Evolutionary conservation across 2,797 vertebrate species (phyloP).

Genomic region (Aldrovandia affinis): DNA sequence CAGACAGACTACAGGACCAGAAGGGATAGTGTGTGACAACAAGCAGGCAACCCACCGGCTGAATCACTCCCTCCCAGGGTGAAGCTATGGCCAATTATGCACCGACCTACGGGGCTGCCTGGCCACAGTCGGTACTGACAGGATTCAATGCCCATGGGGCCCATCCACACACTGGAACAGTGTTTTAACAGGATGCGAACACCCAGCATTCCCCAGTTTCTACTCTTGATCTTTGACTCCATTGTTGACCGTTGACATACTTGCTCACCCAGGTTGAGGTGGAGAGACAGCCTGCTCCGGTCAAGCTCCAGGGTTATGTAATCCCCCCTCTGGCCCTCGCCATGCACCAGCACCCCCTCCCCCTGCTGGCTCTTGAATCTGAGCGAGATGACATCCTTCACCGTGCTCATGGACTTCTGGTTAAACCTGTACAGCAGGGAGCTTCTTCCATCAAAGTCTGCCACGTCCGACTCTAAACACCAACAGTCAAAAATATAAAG

Average conservation of each 20-base stretch:
- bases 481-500: slow-evolving; percentile 14
- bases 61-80: too few relatives aligned
- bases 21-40: too few relatives aligned
- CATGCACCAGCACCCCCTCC: slow-evolving; percentile 91
- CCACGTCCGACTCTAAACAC: slow-evolving; percentile 83
- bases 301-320: slow-evolving; percentile 92
- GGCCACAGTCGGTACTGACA: too few relatives aligned
- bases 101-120: too few relatives aligned
- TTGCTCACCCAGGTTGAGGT: slow-evolving; percentile 86
- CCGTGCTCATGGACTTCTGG: slow-evolving; percentile 94
- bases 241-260: slow-evolving; percentile 13
- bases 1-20: too few relatives aligned
- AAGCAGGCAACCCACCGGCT: too few relatives aligned
- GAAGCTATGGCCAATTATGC: too few relatives aligned
- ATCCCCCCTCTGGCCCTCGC: slow-evolving; percentile 92
- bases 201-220: too few relatives aligned
- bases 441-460: slow-evolving; percentile 92
- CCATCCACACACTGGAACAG: too few relatives aligned
- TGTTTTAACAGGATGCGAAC: too few relatives aligned
- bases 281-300: slow-evolving; percentile 83
- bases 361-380: slow-evolving; percentile 92
- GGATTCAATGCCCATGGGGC: too few relatives aligned
- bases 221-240: slow-evolving; percentile 20
- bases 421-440: slow-evolving; percentile 94
- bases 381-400: slow-evolving; percentile 94